Conservation (phyloP, 2,113 vertebrate genomes). For the Poecilia latipinna region DNA sequence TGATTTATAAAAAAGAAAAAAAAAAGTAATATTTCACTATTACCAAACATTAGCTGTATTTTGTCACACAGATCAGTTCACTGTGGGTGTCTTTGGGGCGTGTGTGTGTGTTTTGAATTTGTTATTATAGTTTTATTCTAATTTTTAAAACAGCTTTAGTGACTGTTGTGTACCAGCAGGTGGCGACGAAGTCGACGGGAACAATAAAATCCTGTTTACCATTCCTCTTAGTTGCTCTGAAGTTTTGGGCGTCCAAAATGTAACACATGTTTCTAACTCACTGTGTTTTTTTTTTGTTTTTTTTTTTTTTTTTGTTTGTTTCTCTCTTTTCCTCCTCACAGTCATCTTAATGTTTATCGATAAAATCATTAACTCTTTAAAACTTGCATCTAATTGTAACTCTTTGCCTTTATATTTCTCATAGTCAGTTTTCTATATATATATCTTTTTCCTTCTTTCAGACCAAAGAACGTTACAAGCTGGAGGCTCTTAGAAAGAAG, state of each 20-base stretch:
- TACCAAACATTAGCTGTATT: background rate
- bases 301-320: background rate
- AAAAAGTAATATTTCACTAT: background rate
- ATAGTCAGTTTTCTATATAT: background rate
- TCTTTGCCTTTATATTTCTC: background rate
- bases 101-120: too few species aligned
- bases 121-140: too few species aligned
- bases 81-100: background rate
- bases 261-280: background rate
- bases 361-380: too few species aligned
- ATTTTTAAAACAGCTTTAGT: too few species aligned
- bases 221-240: background rate
- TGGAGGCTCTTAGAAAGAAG: slow-evolving; percentile 88
- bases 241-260: background rate
- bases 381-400: too few species aligned
- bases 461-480: slow-evolving; percentile 88
- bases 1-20: background rate
- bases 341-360: background rate
- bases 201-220: background rate
- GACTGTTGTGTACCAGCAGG: too few species aligned
- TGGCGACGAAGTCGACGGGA: too few species aligned
- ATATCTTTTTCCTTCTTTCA: slow-evolving; percentile 45
- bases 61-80: background rate
- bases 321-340: background rate
- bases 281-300: background rate